phyloP scores from a whole-genome alignment of 2,113 vertebrate genomes.

The Hipposideros armiger region DNA sequence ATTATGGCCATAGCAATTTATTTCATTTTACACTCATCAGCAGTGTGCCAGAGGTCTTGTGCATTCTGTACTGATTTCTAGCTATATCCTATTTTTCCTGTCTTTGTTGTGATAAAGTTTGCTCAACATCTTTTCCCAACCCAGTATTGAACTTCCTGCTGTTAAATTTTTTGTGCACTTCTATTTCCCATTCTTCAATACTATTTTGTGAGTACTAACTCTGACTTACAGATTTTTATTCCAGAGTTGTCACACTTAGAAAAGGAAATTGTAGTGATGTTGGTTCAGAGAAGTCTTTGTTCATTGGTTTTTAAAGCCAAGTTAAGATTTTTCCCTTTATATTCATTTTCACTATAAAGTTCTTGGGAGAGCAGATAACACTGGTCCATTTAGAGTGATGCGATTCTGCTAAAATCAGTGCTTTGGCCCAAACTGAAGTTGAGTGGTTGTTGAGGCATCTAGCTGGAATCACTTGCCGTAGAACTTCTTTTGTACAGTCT shows the following conservation, averaged over 20 bases:
- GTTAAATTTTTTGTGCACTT: not conserved
- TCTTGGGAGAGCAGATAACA: not conserved
- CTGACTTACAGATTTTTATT: not conserved
- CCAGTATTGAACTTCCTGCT: not conserved
- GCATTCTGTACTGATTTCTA: not conserved
- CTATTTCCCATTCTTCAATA: not conserved
- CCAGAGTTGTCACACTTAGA: not conserved
- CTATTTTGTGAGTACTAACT: not conserved
- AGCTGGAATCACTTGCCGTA: not conserved
- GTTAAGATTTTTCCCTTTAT: not conserved
- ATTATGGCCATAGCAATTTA: too few species aligned
- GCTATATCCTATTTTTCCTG: not conserved
- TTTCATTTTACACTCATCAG: not conserved
- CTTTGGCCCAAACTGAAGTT: not conserved
- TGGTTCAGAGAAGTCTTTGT: not conserved
- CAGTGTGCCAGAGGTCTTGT: not conserved
- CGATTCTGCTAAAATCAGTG: not conserved
- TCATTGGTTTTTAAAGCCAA: not conserved
- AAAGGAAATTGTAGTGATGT: not conserved
- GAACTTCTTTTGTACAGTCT: not conserved
- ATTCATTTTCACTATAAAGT: not conserved
- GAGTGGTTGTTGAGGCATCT: not conserved
- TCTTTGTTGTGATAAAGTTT: not conserved
- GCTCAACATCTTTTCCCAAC: not conserved
- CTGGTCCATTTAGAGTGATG: not conserved